Percentiles rank a stretch among this genome's conserved stretches.
These are phyloP conservation scores for Priocnemis perturbator DNA, from an alignment of 2,888 invertebrate species.

Conservation along the genomic window DNA sequence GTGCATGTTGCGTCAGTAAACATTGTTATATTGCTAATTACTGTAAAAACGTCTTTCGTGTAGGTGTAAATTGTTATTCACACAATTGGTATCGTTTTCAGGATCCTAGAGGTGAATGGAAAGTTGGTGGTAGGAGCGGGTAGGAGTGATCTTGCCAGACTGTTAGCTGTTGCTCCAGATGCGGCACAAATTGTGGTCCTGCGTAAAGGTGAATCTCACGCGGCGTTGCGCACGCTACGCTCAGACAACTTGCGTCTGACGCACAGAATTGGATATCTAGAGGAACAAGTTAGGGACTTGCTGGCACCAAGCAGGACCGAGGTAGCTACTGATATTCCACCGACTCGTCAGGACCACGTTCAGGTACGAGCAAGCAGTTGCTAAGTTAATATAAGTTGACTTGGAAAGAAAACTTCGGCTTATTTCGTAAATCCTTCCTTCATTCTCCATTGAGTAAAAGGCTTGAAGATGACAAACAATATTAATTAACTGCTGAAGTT, in stretches of 20 bases:
- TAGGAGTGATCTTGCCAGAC: constrained; percentile 84
- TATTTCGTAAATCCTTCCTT: no score
- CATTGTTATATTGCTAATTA: no score
- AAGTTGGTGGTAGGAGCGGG: constrained; percentile 83
- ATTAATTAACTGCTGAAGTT: neutral
- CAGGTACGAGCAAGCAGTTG: no score
- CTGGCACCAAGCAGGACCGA: constrained; percentile 64
- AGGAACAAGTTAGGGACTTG: constrained; percentile 84
- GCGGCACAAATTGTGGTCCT: constrained; percentile 82
- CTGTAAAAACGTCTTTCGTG: no score
- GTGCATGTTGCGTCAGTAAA: no score
- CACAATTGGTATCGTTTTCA: constrained; percentile 64
- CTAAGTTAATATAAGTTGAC: no score
- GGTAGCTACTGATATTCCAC: constrained; percentile 50
- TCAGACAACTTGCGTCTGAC: constrained; percentile 90
- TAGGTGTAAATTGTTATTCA: no score
- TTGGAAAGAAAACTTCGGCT: constrained; percentile 4
- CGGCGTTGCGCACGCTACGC: constrained; percentile 76
- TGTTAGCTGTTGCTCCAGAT: constrained; percentile 79
- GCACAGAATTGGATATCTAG: constrained; percentile 91
- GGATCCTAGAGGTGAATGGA: constrained; percentile 89
- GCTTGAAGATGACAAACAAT: constrained; percentile 7
- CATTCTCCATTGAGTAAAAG: no score
- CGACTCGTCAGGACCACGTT: constrained; percentile 65
- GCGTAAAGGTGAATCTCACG: constrained; percentile 72